Base-by-base conservation (phyloP, 2,113 vertebrate genomes). In the Oncorhynchus nerka region DNA sequence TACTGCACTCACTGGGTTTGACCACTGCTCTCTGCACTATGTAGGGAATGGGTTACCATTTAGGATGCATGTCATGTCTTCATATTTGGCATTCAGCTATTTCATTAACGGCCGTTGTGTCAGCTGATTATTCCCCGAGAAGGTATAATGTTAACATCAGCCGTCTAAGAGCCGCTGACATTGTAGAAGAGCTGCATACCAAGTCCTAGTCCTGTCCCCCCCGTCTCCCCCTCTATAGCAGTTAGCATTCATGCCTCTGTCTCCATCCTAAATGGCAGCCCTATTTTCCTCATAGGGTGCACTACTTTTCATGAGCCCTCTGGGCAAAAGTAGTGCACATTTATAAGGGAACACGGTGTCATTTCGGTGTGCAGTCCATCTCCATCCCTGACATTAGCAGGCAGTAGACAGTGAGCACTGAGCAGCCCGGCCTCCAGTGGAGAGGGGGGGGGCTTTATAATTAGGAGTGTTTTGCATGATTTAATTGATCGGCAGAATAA, bases 381-480 rank as follows among this genome's bases (percentile, higher is more conserved):
- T 75, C 85, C 86, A 81, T 83, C 76, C 75, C 71, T 87, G 89
- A 88, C 87, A 91, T 90, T 90, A 89, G 79, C 84, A 87, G 85
- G 87, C 79, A 74, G 83, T 78, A 90, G 84, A 89, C 82, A 84
- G 49, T 51, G 49, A 51, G 49, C 9, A 51, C 51, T 4, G 51
- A 55, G 51, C 75, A 80, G 75, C 59, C 76, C 79, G 81, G 1
- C 15, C 49, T 91, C 84, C 84, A 79, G 80, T 75, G 83, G 89
- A 5, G 30, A 4, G 3, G 32, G 32, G 1, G 34, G 86, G 86
- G 84, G 84, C 59, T 70, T 85, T 86, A 85, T 92, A 90, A 91
- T 91, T 90, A 89, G 84, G 79, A 86, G 86, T 87, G 86, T 90
- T 92, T 91, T 92, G 89, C 91, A 90, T 90, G 91, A 89, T 88